Conservation (phyloP, 2,888 invertebrate genomes). For the Lycophotia porphyrea region DNA sequence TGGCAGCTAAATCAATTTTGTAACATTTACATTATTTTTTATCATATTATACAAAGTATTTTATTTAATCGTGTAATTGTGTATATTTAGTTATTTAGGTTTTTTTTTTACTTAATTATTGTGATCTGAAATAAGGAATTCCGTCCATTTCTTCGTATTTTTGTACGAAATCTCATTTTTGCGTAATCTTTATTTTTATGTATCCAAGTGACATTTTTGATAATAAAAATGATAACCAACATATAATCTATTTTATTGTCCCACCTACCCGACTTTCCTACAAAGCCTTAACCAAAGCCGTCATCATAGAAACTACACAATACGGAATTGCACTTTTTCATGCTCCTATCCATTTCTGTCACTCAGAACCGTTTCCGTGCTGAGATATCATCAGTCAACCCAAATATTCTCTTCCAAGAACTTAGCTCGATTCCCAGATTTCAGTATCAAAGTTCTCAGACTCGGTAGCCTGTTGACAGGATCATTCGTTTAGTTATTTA, state of each 20-base stretch:
- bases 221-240: constrained; percentile 57
- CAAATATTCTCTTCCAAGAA: neutral
- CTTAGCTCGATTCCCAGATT: neutral
- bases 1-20: constrained; percentile 12
- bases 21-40: constrained; percentile 1
- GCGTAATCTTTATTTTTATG: constrained; percentile 32
- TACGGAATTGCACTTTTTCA: neutral
- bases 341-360: neutral
- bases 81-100: constrained; percentile 46
- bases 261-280: neutral
- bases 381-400: neutral
- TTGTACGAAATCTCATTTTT: constrained; percentile 72
- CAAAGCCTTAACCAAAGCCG: neutral
- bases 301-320: neutral
- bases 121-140: constrained; percentile 69
- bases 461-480: neutral
- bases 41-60: neutral
- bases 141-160: constrained; percentile 79
- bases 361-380: neutral
- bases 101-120: constrained; percentile 56
- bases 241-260: constrained; percentile 21
- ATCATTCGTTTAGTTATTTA: too few species aligned
- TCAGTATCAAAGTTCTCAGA: neutral
- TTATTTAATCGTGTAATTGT: constrained; percentile 21
- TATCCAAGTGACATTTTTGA: constrained; percentile 56